Evolutionary conservation across 2,113 vertebrate genomes (phyloP), one percentile per base, ranked within the genome.

Genomic region (Pyxicephalus adspersus): DNA sequence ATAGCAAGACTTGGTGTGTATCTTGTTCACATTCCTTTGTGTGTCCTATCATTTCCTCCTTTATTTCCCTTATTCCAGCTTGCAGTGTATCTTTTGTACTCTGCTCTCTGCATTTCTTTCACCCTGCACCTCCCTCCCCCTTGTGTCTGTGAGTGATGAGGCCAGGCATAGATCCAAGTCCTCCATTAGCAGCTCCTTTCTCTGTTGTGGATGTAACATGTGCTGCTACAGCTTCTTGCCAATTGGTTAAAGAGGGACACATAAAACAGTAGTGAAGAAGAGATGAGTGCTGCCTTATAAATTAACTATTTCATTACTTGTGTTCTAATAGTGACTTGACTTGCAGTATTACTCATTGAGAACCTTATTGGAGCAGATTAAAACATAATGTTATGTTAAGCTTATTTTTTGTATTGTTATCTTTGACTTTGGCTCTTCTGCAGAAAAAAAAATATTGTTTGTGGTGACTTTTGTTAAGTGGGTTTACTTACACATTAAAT

Each of bases 121-220:
- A 11, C 70, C 70, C 70, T 57, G 68, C 45, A 57, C 70, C 23
- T 65, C 76, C 76, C 64, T 67, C 76, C 51, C 60, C 76, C 76
- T 52, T 66, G 29, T 28, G 29, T 66, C 64, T 78, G 76, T 64
- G 51, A 78, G 60, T 78, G 64, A 67, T 78, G 64, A 78, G 51
- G 52, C 76, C 52, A 64, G 76, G 76, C 76, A 78, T 6, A 25
- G 51, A 64, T 66, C 76, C 76, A 78, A 78, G 64, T 78, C 76
- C 76, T 64, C 76, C 76, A 78, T 78, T 78, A 78, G 76, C 76
- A 78, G 76, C 76, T 67, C 76, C 74, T 52, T 22, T 25, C 76
- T 78, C 76, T 78, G 60, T 64, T 78, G 51, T 66, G 64, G 28
- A 64, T 34, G 64, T 23, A 67, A 67, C 63, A 77, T 77, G 76